Evolutionary conservation across 2,113 vertebrate species (phyloP).

Genomic region (Corythornis cristatus): DNA sequence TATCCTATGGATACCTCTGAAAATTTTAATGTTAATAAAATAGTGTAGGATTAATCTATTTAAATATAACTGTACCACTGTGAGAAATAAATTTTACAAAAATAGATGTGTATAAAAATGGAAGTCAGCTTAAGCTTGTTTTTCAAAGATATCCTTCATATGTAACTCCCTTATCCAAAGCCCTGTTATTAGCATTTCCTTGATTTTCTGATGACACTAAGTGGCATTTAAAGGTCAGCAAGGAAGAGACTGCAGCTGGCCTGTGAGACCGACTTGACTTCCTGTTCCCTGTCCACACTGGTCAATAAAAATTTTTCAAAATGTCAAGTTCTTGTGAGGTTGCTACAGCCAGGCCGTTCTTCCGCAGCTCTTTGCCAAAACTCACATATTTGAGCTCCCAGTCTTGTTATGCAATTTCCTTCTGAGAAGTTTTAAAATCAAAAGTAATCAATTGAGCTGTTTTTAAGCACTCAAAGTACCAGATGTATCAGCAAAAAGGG

Average conservation of each 20-base stretch:
- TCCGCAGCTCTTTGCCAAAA: constrained; percentile 37
- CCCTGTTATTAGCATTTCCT: constrained; percentile 18
- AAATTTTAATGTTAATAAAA: not conserved
- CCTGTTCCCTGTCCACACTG: constrained; percentile 23
- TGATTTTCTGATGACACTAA: constrained; percentile 29
- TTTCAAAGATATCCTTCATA: not conserved
- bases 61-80: not conserved
- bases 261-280: constrained; percentile 40
- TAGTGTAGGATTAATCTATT: not conserved
- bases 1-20: not conserved
- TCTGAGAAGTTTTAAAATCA: constrained; percentile 20
- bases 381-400: constrained; percentile 29
- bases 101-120: not conserved
- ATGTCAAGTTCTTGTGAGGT: constrained; percentile 46
- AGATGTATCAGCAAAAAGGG: not conserved
- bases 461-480: not conserved
- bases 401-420: constrained; percentile 41
- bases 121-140: not conserved
- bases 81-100: not conserved
- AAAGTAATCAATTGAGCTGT: constrained; percentile 20
- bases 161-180: not conserved
- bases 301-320: constrained; percentile 54
- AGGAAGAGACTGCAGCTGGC: constrained; percentile 23
- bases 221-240: constrained; percentile 60
- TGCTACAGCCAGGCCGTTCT: constrained; percentile 21